Conservation (phyloP, 2,797 vertebrate genomes). For the Perodicticus potto region DNA sequence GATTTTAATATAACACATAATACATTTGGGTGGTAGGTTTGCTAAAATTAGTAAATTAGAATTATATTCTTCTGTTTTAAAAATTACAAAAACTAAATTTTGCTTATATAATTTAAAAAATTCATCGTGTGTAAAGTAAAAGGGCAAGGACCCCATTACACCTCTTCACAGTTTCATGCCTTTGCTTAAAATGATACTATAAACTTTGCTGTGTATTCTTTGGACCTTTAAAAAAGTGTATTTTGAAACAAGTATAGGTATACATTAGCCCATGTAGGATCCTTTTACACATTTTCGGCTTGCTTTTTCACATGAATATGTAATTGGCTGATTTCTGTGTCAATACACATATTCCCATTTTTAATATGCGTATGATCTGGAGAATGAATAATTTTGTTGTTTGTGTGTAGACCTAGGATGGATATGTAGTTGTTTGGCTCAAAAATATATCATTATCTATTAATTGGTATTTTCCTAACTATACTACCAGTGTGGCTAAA, state of each 20-base stretch:
- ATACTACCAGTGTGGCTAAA: not conserved
- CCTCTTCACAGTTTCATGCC: not conserved
- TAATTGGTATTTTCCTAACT: not conserved
- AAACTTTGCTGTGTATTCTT: not conserved
- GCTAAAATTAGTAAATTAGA: constrained; percentile 28
- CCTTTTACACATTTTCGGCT: not conserved
- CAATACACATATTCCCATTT: not conserved
- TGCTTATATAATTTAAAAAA: not conserved
- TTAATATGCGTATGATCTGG: not conserved
- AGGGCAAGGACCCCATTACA: not conserved
- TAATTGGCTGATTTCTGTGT: constrained; percentile 45
- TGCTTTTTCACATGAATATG: not conserved
- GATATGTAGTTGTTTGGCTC: not conserved
- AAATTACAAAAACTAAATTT: not conserved
- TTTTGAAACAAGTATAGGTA: not conserved
- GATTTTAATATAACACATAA: not conserved
- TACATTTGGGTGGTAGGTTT: constrained; percentile 15
- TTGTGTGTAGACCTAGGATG: not conserved
- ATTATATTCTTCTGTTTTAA: not conserved
- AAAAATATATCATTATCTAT: not conserved
- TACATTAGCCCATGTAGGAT: not conserved
- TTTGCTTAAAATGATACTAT: not conserved
- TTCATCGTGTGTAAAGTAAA: not conserved
- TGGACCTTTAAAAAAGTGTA: not conserved
- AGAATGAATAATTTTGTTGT: constrained; percentile 17